Evolutionary conservation across 2,113 vertebrate species (phyloP).

Genomic region (Raphicerus campestris): DNA sequence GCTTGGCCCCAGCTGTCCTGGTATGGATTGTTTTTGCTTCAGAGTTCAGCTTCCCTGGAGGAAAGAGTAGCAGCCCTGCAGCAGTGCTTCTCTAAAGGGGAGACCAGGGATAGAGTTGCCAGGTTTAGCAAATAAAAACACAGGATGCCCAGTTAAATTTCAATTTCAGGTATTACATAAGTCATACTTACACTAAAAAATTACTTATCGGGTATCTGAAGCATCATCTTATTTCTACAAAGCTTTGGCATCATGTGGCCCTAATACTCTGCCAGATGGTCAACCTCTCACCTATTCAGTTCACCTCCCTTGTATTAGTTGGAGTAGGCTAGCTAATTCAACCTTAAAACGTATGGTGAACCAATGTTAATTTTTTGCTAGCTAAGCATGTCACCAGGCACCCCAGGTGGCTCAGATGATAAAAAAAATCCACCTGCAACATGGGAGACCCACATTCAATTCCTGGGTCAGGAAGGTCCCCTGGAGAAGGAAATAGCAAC

Average conservation of each 20-base stretch:
- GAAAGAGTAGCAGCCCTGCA: not conserved
- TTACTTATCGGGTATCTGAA: not conserved
- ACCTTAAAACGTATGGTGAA: not conserved
- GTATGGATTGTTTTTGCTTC: not conserved
- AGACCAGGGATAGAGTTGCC: not conserved
- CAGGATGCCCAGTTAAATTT: not conserved
- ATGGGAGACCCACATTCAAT: not conserved
- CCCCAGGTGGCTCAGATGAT: not conserved
- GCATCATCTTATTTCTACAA: not conserved
- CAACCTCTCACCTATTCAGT: not conserved
- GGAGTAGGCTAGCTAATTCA: not conserved
- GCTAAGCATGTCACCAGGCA: not conserved
- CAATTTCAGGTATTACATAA: not conserved
- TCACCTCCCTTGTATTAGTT: not conserved
- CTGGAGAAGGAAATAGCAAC: not conserved
- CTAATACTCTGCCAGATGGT: not conserved
- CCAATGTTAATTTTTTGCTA: not conserved
- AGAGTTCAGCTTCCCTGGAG: not conserved
- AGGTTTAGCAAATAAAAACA: not conserved
- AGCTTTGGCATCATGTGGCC: not conserved
- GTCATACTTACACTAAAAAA: not conserved
- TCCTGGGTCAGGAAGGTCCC: not conserved
- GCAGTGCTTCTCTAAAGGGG: not conserved
- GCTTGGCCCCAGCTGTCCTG: not conserved
- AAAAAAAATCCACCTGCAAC: not conserved